A percentile compares a stretch with the other conserved stretches of the same genome.
These are phyloP conservation scores for Carassius gibelio DNA, from an alignment of 2,113 vertebrate genomes.

Conservation along the genomic window DNA sequence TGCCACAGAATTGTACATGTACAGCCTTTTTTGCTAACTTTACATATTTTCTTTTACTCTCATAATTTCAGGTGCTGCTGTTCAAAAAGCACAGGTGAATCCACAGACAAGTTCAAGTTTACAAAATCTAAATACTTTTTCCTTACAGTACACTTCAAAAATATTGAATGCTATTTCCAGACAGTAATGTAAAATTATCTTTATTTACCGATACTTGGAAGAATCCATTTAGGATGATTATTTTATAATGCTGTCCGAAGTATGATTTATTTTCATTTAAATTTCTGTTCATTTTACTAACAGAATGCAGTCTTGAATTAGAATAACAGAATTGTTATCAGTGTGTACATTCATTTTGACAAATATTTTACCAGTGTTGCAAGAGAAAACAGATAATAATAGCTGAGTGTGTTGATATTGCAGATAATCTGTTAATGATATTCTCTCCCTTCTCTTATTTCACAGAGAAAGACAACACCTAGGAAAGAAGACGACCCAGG, in stretches of 20 bases:
- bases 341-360: not conserved
- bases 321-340: not conserved
- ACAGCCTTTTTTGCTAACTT: not conserved
- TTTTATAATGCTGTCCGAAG: not conserved
- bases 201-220: not conserved
- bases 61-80: conserved; percentile 81
- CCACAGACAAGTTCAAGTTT: not conserved
- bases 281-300: not conserved
- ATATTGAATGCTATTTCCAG: not conserved
- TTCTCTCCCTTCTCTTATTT: conserved; percentile 20
- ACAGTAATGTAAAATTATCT: not conserved
- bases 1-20: not conserved
- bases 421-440: not conserved
- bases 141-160: not conserved
- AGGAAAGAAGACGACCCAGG: conserved; percentile 74
- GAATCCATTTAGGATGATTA: not conserved
- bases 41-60: not conserved
- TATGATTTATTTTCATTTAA: not conserved
- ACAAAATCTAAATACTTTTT: not conserved
- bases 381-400: not conserved
- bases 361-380: not conserved
- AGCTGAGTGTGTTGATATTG: not conserved
- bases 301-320: not conserved
- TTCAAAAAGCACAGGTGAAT: conserved; percentile 84
- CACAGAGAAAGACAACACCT: conserved; percentile 70